Evolutionary conservation across 2,888 invertebrate species (phyloP).

Genomic region (Hedya salicella): DNA sequence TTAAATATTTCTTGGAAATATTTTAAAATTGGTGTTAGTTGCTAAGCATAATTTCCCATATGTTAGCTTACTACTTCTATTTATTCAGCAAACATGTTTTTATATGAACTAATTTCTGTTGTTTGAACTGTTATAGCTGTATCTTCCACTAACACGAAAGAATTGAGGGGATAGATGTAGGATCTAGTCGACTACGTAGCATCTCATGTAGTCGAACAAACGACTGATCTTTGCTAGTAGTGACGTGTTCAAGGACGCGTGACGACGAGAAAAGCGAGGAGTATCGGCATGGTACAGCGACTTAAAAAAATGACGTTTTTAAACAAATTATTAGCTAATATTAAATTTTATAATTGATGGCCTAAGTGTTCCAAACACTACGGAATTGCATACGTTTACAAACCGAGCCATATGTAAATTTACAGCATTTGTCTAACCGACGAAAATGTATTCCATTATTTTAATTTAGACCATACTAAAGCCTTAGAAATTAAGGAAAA

Average conservation of each 20-base stretch:
- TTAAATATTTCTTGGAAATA: not conserved
- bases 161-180: no score
- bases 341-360: not conserved
- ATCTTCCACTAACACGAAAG: no score
- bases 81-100: not conserved
- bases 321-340: not conserved
- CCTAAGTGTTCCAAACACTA: not conserved
- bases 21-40: not conserved
- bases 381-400: not conserved
- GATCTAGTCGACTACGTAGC: no score
- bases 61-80: not conserved
- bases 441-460: slow-evolving; percentile 2
- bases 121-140: not conserved
- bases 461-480: no score
- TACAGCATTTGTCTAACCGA: not conserved
- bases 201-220: no score
- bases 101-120: not conserved
- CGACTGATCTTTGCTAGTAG: no score
- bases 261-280: not conserved
- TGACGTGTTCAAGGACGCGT: not conserved
- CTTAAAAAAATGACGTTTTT: not conserved
- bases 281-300: not conserved
- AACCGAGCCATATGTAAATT: not conserved
- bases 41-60: no score
- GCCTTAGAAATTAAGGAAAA: not conserved